Evolutionary conservation across 2,888 invertebrate genomes (phyloP), one percentile per base, ranked within the genome.

Genomic region (Aphrophora alni): DNA sequence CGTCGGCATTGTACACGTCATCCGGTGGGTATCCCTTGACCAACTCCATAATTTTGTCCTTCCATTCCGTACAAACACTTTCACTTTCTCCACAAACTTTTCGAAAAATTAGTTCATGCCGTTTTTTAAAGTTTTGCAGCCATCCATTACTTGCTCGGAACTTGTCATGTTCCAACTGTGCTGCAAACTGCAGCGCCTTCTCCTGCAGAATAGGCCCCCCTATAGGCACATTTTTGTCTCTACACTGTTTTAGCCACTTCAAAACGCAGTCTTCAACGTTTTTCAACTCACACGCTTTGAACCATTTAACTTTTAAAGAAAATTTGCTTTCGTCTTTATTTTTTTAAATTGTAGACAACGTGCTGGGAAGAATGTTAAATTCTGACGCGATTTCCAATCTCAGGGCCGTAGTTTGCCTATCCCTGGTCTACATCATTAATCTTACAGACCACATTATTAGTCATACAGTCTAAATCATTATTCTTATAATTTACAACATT

Each of bases 1-100:
- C 85, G 80, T 86, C 86, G 8, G 85, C 84, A 78, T 86, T 86
- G 79, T 85, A n/a, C n/a, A n/a, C n/a, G n/a, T n/a, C n/a, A n/a
- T n/a, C n/a, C n/a, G n/a, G n/a, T n/a, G n/a, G n/a, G n/a, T n/a
- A 85, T 77, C 81, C 76, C 83, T 85, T 83, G 73, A 84, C 80
- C 76, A 82, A 77, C 70, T 81, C 79, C 80, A 8, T 78, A 77
- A 83, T 70, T 78, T 82, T 80, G 75, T 38, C 75, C 72, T 78
- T 78, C 82, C 83, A 84, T 27, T 83, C 59, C 44, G n/a, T 27
- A 72, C 81, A 84, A 26, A 83, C 75, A 33, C 75, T 73, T 26
- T 70, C 78, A 80, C 84, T 84, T 84, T 85, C 84, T 80, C 83
- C 84, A 73, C 83, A 83, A 25, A 83, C 79, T 83, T 85, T 84